A percentile compares a stretch with the other conserved stretches of the same genome.
These are phyloP conservation scores for Agrenia bidenticulata DNA, from an alignment of 2,888 invertebrate genomes.

Conservation along the genomic window DNA sequence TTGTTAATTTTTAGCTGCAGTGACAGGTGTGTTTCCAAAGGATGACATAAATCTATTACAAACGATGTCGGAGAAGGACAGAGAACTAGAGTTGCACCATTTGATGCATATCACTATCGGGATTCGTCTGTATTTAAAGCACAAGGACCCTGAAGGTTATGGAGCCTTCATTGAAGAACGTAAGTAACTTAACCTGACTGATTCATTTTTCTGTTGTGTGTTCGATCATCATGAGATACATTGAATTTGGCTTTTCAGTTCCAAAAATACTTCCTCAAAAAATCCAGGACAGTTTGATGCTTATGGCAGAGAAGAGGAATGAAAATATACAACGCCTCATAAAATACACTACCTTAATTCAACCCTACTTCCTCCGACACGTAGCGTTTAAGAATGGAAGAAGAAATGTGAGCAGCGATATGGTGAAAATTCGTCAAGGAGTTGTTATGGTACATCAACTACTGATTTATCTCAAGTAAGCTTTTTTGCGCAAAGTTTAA, in stretches of 20 bases:
- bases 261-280: conserved; percentile 25
- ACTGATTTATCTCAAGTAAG: conserved; percentile 42
- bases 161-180: conserved; percentile 42
- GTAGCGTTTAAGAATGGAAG: conserved; percentile 21
- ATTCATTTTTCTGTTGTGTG: neutral
- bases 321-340: conserved; percentile 38
- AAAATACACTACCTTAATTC: conserved; percentile 39
- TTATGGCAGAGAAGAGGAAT: conserved; percentile 24
- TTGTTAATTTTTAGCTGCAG: conserved; percentile 23
- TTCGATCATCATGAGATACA: neutral
- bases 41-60: conserved; percentile 39
- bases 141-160: conserved; percentile 21
- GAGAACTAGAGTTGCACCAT: conserved; percentile 35
- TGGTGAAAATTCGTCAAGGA: conserved; percentile 41
- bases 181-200: conserved; percentile 14
- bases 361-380: conserved; percentile 36
- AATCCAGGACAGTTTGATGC: conserved; percentile 22
- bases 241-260: too few relatives aligned
- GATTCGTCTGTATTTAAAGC: conserved; percentile 37
- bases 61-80: conserved; percentile 27
- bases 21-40: conserved; percentile 37
- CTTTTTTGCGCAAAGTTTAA: neutral
- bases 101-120: conserved; percentile 37
- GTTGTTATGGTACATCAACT: conserved; percentile 47
- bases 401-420: conserved; percentile 37